A percentile compares a stretch with the other conserved stretches of the same genome.
phyloP scores from a whole-genome alignment of 2,113 vertebrate species.

The Hydrolagus affinis region DNA sequence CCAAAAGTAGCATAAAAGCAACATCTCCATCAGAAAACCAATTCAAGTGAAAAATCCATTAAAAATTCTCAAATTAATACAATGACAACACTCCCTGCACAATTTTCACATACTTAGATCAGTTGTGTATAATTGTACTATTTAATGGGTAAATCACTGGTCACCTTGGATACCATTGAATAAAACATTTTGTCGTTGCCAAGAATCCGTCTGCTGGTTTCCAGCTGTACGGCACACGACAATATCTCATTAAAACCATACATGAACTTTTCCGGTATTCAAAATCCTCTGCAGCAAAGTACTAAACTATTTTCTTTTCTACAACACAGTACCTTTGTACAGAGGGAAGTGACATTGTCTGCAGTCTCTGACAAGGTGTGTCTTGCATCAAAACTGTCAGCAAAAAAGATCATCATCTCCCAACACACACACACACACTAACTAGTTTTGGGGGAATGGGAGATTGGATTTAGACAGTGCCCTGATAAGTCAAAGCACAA shows the following conservation, averaged over 20 bases:
- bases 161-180: constrained; percentile 7
- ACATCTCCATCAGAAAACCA: not conserved
- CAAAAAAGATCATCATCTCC: not conserved
- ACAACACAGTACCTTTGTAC: constrained; percentile 1
- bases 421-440: not conserved
- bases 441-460: not conserved
- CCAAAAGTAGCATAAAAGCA: not conserved
- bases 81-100: not conserved
- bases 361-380: not conserved
- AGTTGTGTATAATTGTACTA: constrained; percentile 2
- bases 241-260: constrained; percentile 13
- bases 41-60: not conserved
- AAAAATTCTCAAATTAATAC: not conserved
- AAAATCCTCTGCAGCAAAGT: not conserved
- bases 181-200: constrained; percentile 15
- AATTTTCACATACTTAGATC: not conserved
- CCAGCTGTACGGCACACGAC: constrained; percentile 3
- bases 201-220: not conserved
- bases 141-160: constrained; percentile 5
- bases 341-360: not conserved
- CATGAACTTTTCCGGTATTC: constrained; percentile 9
- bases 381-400: not conserved
- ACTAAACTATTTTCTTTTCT: constrained; percentile 21
- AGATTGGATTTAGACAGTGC: not conserved
- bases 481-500: not conserved